Base-by-base conservation (phyloP, 2,113 vertebrate species). In the Neopipo cinnamomea region DNA sequence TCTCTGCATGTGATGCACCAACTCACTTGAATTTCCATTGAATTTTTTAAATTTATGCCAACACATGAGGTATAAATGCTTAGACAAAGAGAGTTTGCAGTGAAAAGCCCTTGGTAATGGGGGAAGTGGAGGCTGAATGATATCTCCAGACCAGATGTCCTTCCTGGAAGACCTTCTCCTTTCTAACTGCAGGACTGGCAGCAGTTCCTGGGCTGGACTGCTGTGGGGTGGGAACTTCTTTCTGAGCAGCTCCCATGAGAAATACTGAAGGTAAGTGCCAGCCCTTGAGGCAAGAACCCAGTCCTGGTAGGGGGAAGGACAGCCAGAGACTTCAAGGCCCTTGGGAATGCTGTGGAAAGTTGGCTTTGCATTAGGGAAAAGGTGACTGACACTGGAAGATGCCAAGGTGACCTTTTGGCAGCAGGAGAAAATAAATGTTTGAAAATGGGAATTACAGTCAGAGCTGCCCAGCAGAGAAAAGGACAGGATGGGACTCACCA, bases 1-100 rank as follows among this genome's bases (percentile, higher is more conserved):
- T 74, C 37, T 44, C 77, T 71, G 33, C 65, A 67, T 0, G 0
- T 46, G 23, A 53, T 4, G 5, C 21, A 13, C 28, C n/a, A 61
- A 31, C 15, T 59, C 19, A 4, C 20, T 33, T 30, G 47, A 55
- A 91, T 30, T 90, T 62, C 82, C 85, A 58, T 31, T 68, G 56
- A 75, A 8, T 17, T 76, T 80, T 85, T 67, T 14, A 5, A n/a
- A 46, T 27, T 49, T 22, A 59, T 5, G 2, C 67, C 63, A 68
- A 63, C 8, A 67, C 49, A 23, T 46, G 37, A 88, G 21, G 52
- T 31, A 70, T 0, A 50, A 13, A 85, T 84, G 55, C 53, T 59
- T 33, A 78, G 71, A 62, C 22, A 83, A 71, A 50, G 22, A 31
- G 33, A 87, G 33, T 67, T 55, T 59, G 52, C 65, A 68, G 61